Percentiles rank a stretch among this genome's conserved stretches.
These are phyloP conservation scores for Furnarius figulus DNA, from an alignment of 2,113 vertebrate genomes.

Conservation along the genomic window DNA sequence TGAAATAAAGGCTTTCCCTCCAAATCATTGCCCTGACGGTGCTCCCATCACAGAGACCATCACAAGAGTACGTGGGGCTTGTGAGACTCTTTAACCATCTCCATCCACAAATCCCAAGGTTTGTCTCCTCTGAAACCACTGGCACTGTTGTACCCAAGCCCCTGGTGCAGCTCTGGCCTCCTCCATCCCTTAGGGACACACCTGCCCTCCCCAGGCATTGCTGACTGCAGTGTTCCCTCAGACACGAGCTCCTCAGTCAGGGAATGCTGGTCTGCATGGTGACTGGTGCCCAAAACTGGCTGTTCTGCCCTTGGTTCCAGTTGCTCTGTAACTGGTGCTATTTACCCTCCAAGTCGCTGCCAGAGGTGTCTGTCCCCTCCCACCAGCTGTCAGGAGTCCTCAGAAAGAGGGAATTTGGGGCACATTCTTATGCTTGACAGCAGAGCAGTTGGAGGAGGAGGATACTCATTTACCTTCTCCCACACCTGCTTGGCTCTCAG, in stretches of 20 bases:
- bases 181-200: background rate
- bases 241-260: background rate
- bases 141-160: background rate
- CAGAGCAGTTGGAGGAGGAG: background rate
- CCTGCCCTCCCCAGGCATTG: background rate
- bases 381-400: background rate
- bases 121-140: background rate
- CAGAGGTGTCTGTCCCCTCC: background rate
- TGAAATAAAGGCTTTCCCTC: background rate
- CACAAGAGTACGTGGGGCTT: rapidly evolving
- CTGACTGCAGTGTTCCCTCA: background rate
- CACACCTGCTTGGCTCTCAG: background rate
- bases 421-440: background rate
- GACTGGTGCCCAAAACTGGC: background rate
- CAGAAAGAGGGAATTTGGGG: background rate
- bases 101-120: background rate
- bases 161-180: background rate
- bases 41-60: rapidly evolving
- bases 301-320: background rate
- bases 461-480: background rate
- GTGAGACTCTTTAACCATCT: background rate
- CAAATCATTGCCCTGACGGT: rapidly evolving
- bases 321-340: background rate
- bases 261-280: background rate
- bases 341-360: background rate